These are phyloP conservation scores for Tachycineta bicolor DNA, from an alignment of 2,113 vertebrate species.

Conservation along the genomic window DNA sequence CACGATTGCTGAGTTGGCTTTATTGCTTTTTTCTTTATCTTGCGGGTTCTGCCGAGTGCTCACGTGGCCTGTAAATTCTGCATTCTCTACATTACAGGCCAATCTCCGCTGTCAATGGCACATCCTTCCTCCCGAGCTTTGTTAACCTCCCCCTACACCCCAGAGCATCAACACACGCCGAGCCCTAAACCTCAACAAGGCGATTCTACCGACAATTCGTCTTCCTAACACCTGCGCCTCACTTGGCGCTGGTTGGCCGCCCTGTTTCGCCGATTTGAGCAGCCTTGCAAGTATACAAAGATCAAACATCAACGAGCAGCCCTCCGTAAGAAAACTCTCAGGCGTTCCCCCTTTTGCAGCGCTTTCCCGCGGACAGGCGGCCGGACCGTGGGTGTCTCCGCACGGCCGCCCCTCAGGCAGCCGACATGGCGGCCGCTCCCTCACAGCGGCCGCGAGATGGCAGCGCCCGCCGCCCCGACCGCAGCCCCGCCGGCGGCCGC, in stretches of 20 bases:
- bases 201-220: neutral
- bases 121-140: neutral
- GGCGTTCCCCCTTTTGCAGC: fast-evolving
- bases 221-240: neutral
- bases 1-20: neutral
- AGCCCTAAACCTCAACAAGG: too few relatives aligned
- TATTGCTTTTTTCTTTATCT: neutral
- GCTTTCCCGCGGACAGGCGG: fast-evolving
- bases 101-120: neutral
- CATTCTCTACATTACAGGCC: neutral
- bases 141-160: neutral
- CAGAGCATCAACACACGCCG: neutral
- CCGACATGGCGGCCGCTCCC: neutral
- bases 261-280: neutral
- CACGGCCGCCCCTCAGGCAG: neutral
- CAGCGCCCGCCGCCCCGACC: neutral
- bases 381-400: fast-evolving
- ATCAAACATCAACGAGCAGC: neutral
- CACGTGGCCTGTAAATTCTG: neutral
- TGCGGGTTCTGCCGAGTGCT: neutral
- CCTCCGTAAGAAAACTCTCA: fast-evolving
- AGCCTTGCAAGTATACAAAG: neutral
- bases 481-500: neutral
- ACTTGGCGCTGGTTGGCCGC: neutral
- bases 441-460: neutral